Evolutionary conservation across 1,140 invertebrate species (phyloP).

Genomic region (Planococcus citri): DNA sequence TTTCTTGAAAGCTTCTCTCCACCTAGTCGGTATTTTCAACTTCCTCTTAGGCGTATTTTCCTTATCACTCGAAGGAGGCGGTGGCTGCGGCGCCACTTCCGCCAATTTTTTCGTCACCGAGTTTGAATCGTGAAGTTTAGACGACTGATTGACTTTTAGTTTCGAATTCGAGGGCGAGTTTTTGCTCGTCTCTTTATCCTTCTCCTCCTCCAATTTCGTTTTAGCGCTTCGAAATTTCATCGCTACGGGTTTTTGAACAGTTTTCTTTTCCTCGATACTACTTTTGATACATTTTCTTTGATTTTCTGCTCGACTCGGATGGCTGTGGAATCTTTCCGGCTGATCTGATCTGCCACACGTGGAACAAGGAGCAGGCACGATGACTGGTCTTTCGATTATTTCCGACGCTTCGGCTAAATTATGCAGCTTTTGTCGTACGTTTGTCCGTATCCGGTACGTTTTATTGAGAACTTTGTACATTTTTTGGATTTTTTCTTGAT

Average conservation of each 20-base stretch:
- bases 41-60: neutral
- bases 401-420: neutral
- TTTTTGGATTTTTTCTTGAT: conserved; percentile 16
- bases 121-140: neutral
- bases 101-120: neutral
- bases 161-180: conserved; percentile 20
- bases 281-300: conserved; percentile 41
- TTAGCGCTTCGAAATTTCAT: conserved; percentile 12
- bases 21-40: conserved; percentile 3
- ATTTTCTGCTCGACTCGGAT: conserved; percentile 43
- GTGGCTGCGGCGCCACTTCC: neutral
- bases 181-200: conserved; percentile 19
- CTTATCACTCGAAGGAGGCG: neutral
- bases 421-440: conserved; percentile 23
- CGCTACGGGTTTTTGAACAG: conserved; percentile 23
- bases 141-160: neutral
- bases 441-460: conserved; percentile 25
- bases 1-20: neutral
- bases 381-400: neutral
- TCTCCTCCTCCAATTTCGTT: conserved; percentile 9
- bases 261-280: conserved; percentile 43
- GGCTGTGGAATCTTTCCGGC: conserved; percentile 34
- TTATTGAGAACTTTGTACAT: conserved; percentile 23
- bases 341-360: neutral
- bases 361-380: neutral